phyloP scores from a whole-genome alignment of 2,888 invertebrate species.

The Drosophila trichaetosa region DNA sequence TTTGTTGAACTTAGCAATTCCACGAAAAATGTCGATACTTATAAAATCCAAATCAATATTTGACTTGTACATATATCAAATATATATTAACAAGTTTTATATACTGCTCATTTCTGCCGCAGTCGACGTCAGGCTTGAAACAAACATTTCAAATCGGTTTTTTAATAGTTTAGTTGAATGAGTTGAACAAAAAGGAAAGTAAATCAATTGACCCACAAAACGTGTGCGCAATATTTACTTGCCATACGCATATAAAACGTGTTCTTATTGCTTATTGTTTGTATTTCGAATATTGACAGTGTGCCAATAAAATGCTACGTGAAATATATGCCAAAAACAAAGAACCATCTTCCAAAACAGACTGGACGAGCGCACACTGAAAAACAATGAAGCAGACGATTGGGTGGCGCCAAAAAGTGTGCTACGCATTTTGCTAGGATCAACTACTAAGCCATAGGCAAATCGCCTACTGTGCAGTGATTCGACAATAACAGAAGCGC shows the following conservation, averaged over 20 bases:
- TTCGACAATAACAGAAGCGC: constrained; percentile 23
- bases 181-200: background rate
- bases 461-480: constrained; percentile 38
- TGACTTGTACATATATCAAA: background rate
- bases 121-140: background rate
- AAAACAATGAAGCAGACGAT: constrained; percentile 12
- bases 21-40: background rate
- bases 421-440: constrained; percentile 48
- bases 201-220: constrained; percentile 46
- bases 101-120: too few species aligned
- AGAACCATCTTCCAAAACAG: constrained; percentile 20
- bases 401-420: constrained; percentile 39
- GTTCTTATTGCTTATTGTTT: constrained; percentile 4
- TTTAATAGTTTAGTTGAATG: background rate
- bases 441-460: constrained; percentile 47
- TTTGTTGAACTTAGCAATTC: background rate
- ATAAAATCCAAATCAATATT: constrained; percentile 1
- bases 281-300: constrained; percentile 3
- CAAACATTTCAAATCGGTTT: background rate
- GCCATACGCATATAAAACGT: constrained; percentile 4
- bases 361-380: constrained; percentile 15
- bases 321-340: background rate
- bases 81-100: background rate
- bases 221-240: constrained; percentile 33
- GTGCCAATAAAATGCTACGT: constrained; percentile 18